Conservation (phyloP, 2,888 invertebrate species). For the Trachelus iudaicus region DNA sequence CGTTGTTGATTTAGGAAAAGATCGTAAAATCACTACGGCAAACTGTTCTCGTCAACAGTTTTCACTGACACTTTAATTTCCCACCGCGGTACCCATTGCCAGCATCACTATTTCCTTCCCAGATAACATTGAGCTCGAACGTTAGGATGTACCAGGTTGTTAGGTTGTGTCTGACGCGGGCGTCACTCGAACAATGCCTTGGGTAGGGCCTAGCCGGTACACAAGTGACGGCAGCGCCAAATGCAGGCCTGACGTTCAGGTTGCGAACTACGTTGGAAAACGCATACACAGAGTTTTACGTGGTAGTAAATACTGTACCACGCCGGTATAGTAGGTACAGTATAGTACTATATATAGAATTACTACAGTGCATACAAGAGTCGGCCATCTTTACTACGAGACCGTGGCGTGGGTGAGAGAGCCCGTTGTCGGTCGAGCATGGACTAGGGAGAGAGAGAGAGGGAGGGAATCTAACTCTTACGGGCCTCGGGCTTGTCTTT, state of each 20-base stretch:
- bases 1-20: not conserved
- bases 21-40: not conserved
- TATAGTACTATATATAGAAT: slow-evolving; percentile 4
- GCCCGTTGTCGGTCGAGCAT: slow-evolving; percentile 48
- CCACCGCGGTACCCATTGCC: slow-evolving; percentile 1
- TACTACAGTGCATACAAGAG: slow-evolving; percentile 42
- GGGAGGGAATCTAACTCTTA: slow-evolving; percentile 1
- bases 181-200: slow-evolving; percentile 62
- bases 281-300: not conserved
- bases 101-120: not conserved
- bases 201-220: slow-evolving; percentile 53
- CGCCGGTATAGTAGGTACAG: slow-evolving; percentile 2
- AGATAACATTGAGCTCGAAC: not conserved
- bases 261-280: slow-evolving; percentile 29
- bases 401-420: slow-evolving; percentile 54
- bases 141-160: slow-evolving; percentile 23
- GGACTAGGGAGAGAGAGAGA: not conserved
- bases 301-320: not conserved
- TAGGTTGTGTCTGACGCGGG: slow-evolving; percentile 53
- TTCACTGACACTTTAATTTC: not conserved
- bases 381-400: slow-evolving; percentile 60
- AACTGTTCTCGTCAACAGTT: not conserved
- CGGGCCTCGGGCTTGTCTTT: slow-evolving; percentile 21
- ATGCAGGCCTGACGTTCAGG: slow-evolving; percentile 49
- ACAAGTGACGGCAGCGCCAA: slow-evolving; percentile 51